Conservation (phyloP, 2,888 invertebrate genomes). For the Automeris io region DNA sequence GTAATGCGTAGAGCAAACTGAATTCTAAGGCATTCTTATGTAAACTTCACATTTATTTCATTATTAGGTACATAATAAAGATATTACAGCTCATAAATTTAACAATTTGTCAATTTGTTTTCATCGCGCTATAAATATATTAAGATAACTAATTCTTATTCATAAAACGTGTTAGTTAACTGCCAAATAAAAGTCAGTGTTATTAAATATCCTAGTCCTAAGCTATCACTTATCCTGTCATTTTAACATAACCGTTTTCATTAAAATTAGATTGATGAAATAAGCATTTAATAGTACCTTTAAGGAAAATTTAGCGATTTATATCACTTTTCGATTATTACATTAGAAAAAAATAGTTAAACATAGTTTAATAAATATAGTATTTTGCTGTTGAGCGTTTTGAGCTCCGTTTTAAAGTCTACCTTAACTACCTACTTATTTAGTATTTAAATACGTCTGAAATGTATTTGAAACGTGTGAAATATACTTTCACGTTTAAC, state of each 20-base stretch:
- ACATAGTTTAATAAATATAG: constrained; percentile 7
- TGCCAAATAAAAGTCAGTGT: constrained; percentile 72
- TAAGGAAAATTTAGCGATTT: constrained; percentile 46
- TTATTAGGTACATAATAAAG: no score
- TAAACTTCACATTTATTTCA: no score
- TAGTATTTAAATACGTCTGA: no score
- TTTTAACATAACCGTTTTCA: constrained; percentile 11
- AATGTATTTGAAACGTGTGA: no score
- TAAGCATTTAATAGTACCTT: constrained; percentile 4
- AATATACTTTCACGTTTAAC: no score
- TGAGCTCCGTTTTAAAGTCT: not conserved
- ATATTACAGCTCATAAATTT: constrained; percentile 4
- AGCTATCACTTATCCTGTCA: constrained; percentile 34
- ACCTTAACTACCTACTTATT: no score
- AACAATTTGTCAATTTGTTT: constrained; percentile 53
- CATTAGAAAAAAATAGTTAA: constrained; percentile 29
- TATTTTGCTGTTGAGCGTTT: constrained; percentile 2
- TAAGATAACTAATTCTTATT: constrained; percentile 27
- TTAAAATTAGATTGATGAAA: constrained; percentile 8
- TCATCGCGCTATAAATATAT: constrained; percentile 30
- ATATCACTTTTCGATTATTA: constrained; percentile 41
- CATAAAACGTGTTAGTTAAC: constrained; percentile 60
- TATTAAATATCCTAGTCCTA: constrained; percentile 64
- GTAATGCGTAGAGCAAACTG: no score
- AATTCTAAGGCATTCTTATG: no score